Percentiles rank a stretch among this genome's conserved stretches.
phyloP scores from a whole-genome alignment of 92 coral and sea anemone species.

The Chrysogorgia sp. region DNA sequence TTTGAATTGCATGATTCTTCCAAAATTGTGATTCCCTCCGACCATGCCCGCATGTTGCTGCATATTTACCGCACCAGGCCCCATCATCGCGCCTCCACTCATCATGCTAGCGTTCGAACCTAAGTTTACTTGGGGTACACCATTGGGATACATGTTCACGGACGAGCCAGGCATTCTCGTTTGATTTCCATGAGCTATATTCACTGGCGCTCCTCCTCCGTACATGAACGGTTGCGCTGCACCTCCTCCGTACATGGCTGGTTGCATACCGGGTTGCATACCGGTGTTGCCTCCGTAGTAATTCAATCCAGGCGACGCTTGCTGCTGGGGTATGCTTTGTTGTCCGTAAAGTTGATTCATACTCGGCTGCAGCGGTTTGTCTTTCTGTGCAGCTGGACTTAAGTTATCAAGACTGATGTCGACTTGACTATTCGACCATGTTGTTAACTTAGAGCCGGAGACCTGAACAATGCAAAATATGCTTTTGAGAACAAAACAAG shows the following conservation, averaged over 20 bases:
- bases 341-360: constrained; percentile 81
- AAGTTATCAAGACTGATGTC: constrained; percentile 92
- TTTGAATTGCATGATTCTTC: constrained; percentile 42
- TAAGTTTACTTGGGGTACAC: constrained; percentile 6
- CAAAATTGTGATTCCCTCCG: constrained; percentile 33
- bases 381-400: constrained; percentile 74
- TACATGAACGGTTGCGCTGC: too few relatives aligned
- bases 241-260: too few relatives aligned
- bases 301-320: constrained; percentile 20
- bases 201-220: constrained; percentile 17
- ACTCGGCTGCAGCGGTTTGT: constrained; percentile 93
- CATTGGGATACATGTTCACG: constrained; percentile 23
- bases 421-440: constrained; percentile 97
- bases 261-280: constrained; percentile 32
- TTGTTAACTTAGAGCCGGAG: constrained; percentile 69
- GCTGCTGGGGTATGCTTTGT: constrained; percentile 40
- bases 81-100: constrained; percentile 17
- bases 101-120: constrained; percentile 18
- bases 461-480: not conserved
- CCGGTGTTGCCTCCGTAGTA: constrained; percentile 38
- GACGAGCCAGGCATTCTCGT: constrained; percentile 14
- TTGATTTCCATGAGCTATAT: constrained; percentile 32
- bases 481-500: not conserved
- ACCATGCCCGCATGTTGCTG: constrained; percentile 46
- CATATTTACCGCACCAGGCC: constrained; percentile 25